A percentile compares a stretch with the other conserved stretches of the same genome.
Conservation (phyloP, 1,140 invertebrate species). For the Lepidurus packardi region DNA sequence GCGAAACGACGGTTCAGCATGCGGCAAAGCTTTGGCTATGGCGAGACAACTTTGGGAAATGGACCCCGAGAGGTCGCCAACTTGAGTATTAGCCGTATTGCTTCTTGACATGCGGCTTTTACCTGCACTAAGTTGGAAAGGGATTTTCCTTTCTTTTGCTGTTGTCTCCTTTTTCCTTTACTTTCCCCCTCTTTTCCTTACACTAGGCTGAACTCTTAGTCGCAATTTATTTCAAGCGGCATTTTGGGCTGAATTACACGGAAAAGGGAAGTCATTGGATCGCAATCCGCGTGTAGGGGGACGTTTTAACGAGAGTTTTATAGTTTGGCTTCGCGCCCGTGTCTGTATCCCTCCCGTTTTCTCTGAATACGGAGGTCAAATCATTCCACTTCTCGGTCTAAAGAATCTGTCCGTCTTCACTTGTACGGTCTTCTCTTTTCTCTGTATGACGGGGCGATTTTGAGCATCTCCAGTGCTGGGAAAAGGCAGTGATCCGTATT, state of each 20-base stretch:
- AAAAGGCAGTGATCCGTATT: neutral
- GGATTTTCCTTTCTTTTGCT: neutral
- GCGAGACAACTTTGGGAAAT: neutral
- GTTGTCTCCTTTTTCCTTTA: too few relatives aligned
- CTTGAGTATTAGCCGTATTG: neutral
- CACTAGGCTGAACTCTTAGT: neutral
- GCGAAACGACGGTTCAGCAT: neutral
- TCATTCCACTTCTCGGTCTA: constrained; percentile 15
- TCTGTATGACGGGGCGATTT: neutral
- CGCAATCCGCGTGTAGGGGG: neutral
- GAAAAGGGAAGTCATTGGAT: constrained; percentile 19
- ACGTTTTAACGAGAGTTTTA: neutral
- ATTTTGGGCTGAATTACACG: neutral
- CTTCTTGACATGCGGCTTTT: neutral
- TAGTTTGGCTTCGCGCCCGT: constrained; percentile 17
- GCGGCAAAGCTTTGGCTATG: constrained; percentile 1
- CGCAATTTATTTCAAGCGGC: neutral
- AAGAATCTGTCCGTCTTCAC: neutral
- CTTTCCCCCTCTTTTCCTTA: too few relatives aligned
- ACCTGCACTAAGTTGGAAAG: neutral
- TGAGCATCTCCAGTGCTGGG: neutral
- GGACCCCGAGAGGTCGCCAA: neutral
- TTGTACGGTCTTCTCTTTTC: neutral
- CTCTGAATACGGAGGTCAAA: constrained; percentile 10
- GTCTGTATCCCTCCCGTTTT: neutral